phyloP scores from a whole-genome alignment of 1,140 invertebrate genomes.

The Hycleus phaleratus region DNA sequence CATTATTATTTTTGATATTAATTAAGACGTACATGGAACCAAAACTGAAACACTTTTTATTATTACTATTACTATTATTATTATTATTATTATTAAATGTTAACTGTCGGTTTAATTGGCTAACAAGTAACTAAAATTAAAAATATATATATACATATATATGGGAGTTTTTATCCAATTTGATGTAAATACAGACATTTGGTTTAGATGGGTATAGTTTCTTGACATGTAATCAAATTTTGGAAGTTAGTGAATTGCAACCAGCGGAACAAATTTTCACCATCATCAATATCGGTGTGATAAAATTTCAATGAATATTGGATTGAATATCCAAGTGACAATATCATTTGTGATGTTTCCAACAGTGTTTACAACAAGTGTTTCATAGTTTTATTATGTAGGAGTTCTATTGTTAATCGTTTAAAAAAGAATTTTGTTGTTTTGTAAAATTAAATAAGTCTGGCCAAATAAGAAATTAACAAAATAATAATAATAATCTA shows the following conservation, averaged over 20 bases:
- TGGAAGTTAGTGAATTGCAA: too few species aligned
- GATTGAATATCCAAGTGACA: too few species aligned
- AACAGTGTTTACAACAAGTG: constrained; percentile 7
- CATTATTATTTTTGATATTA: too few species aligned
- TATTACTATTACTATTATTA: background rate
- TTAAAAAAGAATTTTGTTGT: background rate
- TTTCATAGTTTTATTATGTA: constrained; percentile 1
- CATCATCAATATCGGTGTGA: too few species aligned
- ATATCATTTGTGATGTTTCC: background rate
- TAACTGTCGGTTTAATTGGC: constrained; percentile 6
- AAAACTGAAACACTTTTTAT: constrained; percentile 8
- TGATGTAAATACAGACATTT: too few species aligned
- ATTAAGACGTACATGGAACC: background rate
- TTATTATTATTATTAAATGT: background rate
- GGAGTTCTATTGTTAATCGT: constrained; percentile 3
- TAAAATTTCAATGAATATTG: too few species aligned
- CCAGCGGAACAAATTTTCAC: too few species aligned
- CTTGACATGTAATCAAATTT: too few species aligned
- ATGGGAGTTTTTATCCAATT: too few species aligned
- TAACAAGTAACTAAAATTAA: background rate
- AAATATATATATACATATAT: too few species aligned
- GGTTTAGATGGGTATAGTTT: too few species aligned
- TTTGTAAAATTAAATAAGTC: constrained; percentile 1
- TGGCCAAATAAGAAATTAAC: background rate
- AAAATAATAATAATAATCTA: background rate